Base-by-base conservation (phyloP, 2,888 invertebrate species). In the Pandemis cinnamomeana region DNA sequence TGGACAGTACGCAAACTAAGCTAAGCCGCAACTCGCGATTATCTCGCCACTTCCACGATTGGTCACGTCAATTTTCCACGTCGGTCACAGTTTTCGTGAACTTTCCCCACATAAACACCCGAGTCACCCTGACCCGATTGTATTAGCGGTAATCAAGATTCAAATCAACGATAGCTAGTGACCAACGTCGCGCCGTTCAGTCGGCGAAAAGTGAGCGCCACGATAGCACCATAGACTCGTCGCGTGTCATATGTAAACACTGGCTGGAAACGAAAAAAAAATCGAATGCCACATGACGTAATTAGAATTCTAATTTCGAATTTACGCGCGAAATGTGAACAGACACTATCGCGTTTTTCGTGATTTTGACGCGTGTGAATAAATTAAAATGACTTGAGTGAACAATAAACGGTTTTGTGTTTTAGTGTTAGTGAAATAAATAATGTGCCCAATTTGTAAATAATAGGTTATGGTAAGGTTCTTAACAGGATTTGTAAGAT, bases 91-190 rank as follows among this genome's bases (percentile, higher is more conserved):
- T 71, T 74, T 74, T 71, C 61, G 69, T 73, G 41, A 72, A 70
- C 71, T 67, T 70, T 71, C 61, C 66, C 71, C 46, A 71, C 80
- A 77, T 78, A 80, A 76, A 78, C 79, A 84, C 82, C 81, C 85
- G 84, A 86, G 87, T 86, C 89, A 86, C 92, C 92, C 88, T 93
- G 93, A 93, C 93, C 92, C 86, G 86, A 83, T 88, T 88, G 86
- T 58, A 58, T 86, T 83, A 83, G 82, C 77, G 81, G 84, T 89
- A 91, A 92, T 93, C 92, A 91, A 89, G 93, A 93, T 92, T 83
- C 81, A 83, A 91, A 91, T 88, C 92, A 90, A 87, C 93, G 91
- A 93, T 92, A 91, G 83, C 84, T 83, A 88, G 87, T 92, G 92
- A 91, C 92, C 92, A 91, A 84, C 87, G 85, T 83, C 78, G 83